Conservation (phyloP, 2,113 vertebrate species). For the Pelmatolapia mariae region DNA sequence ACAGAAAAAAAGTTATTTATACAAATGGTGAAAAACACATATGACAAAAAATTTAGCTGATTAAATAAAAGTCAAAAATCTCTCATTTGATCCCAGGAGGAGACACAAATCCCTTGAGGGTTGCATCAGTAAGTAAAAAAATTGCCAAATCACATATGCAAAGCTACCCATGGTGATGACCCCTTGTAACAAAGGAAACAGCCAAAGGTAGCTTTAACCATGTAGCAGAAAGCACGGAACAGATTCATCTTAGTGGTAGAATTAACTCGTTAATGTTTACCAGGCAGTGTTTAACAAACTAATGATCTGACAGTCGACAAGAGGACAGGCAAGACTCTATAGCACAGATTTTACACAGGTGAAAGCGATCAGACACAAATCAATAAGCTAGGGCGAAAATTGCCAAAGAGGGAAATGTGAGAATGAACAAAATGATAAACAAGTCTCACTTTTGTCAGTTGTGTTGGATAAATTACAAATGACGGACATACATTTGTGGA, state of each 20-base stretch:
- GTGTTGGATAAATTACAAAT: not conserved
- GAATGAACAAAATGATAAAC: not conserved
- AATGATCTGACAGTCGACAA: not conserved
- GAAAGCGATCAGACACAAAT: not conserved
- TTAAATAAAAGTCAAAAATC: not conserved
- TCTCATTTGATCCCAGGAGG: not conserved
- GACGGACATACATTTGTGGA: not conserved
- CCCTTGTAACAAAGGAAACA: not conserved
- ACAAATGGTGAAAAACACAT: not conserved
- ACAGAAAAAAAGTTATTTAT: not conserved
- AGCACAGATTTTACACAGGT: not conserved
- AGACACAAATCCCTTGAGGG: not conserved
- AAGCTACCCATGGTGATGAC: not conserved
- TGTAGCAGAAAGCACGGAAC: not conserved
- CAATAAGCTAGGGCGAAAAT: not conserved
- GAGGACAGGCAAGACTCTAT: not conserved
- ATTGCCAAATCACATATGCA: not conserved
- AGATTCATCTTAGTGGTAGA: not conserved
- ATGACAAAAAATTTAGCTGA: not conserved
- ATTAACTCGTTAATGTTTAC: not conserved
- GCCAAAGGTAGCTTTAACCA: not conserved
- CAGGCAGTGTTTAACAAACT: not conserved
- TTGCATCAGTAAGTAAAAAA: fast-evolving
- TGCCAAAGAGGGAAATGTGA: not conserved
- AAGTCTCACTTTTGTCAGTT: not conserved